phyloP scores from a whole-genome alignment of 1,140 invertebrate species.

The Aphaenogaster ashmeadi region DNA sequence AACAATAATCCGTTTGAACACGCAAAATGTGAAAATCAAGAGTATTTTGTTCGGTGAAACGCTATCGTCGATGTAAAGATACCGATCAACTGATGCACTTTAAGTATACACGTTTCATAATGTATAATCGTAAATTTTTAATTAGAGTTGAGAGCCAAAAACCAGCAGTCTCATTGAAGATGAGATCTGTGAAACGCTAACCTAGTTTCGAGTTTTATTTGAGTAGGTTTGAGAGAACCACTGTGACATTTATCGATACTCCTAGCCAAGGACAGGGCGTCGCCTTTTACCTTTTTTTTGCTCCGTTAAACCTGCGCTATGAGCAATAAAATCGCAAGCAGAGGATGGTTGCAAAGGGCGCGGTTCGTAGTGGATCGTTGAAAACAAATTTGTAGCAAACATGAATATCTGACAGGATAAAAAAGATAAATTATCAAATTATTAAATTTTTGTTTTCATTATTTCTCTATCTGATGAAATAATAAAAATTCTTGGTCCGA shows the following conservation, averaged over 20 bases:
- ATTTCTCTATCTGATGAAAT: neutral
- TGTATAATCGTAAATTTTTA: conserved; percentile 23
- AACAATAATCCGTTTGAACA: neutral
- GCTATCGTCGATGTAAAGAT: neutral
- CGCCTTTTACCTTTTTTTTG: conserved; percentile 64
- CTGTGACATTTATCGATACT: conserved; percentile 74
- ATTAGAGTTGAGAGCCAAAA: conserved; percentile 40
- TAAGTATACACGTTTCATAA: neutral
- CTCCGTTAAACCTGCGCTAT: conserved; percentile 48
- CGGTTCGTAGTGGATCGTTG: conserved; percentile 12
- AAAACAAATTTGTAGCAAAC: conserved; percentile 41
- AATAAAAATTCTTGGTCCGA: neutral
- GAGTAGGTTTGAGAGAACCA: conserved; percentile 65
- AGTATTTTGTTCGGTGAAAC: neutral
- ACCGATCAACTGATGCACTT: neutral
- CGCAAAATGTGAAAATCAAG: neutral
- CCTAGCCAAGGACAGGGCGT: conserved; percentile 68
- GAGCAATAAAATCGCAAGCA: conserved; percentile 53
- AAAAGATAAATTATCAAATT: conserved; percentile 18
- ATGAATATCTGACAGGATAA: neutral
- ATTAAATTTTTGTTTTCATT: neutral
- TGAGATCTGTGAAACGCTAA: conserved; percentile 56
- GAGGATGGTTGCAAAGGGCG: conserved; percentile 47
- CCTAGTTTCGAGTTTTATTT: conserved; percentile 74
- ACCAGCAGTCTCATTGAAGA: conserved; percentile 43